phyloP scores from a whole-genome alignment of 1,140 invertebrate species.

The Meteorus sp. region DNA sequence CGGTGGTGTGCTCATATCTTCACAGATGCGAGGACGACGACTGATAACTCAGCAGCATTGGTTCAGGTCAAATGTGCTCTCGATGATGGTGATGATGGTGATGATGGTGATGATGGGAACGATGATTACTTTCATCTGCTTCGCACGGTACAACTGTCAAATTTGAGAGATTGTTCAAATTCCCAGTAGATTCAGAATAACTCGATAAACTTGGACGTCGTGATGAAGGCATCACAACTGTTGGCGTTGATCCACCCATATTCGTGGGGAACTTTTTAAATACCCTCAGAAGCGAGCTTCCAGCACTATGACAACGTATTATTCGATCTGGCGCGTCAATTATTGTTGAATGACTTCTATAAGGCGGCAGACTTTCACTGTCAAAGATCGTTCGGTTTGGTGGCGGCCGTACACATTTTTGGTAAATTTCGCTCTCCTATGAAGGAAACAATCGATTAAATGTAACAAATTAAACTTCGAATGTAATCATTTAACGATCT shows the following conservation, averaged over 20 bases:
- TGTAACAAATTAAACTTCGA: background rate
- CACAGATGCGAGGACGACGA: background rate
- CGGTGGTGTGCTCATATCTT: no score
- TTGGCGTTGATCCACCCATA: constrained; percentile 34
- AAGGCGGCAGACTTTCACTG: constrained; percentile 68
- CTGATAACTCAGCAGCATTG: constrained; percentile 20
- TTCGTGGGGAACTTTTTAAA: constrained; percentile 41
- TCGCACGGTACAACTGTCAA: constrained; percentile 54
- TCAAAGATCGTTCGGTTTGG: constrained; percentile 73
- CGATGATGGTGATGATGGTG: constrained; percentile 27
- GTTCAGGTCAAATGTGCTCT: constrained; percentile 49
- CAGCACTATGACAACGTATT: constrained; percentile 52
- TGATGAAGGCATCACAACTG: constrained; percentile 27
- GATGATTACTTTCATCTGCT: constrained; percentile 45
- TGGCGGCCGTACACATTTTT: constrained; percentile 70
- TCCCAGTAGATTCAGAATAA: constrained; percentile 53
- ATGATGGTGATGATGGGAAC: constrained; percentile 41
- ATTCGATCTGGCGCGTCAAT: constrained; percentile 48
- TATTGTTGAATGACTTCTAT: constrained; percentile 63
- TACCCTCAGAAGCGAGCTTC: constrained; percentile 47
- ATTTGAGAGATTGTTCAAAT: constrained; percentile 53
- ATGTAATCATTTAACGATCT: background rate
- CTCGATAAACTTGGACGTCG: constrained; percentile 47
- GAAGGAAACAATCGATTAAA: constrained; percentile 36
- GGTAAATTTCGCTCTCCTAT: constrained; percentile 69